Evolutionary conservation across 1,140 invertebrate genomes (phyloP), one percentile per base, ranked within the genome.

Genomic region (Ylistrum balloti): DNA sequence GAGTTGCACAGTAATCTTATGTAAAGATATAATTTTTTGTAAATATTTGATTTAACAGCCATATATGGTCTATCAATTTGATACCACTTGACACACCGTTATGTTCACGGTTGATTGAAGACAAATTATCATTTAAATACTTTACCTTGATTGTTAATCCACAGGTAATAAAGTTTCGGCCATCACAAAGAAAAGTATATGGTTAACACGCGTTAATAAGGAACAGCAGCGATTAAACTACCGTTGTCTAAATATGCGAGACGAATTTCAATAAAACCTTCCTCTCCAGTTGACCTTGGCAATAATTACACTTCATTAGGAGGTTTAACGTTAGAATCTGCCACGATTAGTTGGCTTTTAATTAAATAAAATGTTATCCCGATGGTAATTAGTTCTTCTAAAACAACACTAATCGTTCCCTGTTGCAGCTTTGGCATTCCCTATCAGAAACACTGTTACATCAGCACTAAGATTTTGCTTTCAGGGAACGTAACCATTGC

Each of bases 341-440:
- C 22, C 56, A 74, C 56, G n/a, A 74, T 74, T 74, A 74, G 22
- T n/a, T n/a, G 56, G n/a, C 45, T 74, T 74, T 74, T 28, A 74
- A 74, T n/a, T 74, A 17, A 1, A 74, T 74, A 28, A 74, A 28
- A 17, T 28, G 45, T 17, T 3, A n/a, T n/a, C n/a, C 22, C 22
- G 3, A 74, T 74, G 56, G 11, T 28, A 28, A 74, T 74, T 74
- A 74, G 22, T 28, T 74, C 22, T 74, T 74, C 56, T 28, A 28
- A 5, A 1, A n/a, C 1, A 3, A 28, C 0, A 74, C 5, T 74
- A 28, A 74, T 74, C 17, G n/a, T 2, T 74, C 56, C 56, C 56
- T 28, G 22, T 74, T 28, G 56, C 56, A 28, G 56, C 5, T 74
- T 17, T 17, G 41, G 56, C 28, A 11, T 74, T 74, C 2, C 56